phyloP scores from a whole-genome alignment of 2,797 vertebrate species.

The Malacoctenus gilli region DNA sequence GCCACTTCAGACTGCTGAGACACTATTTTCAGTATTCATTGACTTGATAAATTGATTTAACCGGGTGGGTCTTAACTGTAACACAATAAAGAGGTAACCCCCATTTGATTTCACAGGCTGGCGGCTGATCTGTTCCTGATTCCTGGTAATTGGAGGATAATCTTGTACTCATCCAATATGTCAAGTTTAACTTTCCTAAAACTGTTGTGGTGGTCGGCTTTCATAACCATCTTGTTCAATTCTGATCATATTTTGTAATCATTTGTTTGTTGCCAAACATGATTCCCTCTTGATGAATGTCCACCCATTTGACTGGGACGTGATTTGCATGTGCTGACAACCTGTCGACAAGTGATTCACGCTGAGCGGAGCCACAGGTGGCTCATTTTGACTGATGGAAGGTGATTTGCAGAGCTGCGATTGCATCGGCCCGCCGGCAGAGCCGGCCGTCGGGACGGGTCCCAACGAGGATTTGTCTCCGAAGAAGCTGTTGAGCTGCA shows the following conservation, averaged over 20 bases:
- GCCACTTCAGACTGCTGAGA: constrained; percentile 52
- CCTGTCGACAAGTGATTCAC: constrained; percentile 46
- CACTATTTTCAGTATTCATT: constrained; percentile 35
- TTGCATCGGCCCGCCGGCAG: constrained; percentile 45
- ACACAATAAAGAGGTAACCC: constrained; percentile 16
- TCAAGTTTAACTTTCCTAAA: constrained; percentile 4
- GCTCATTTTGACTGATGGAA: constrained; percentile 56
- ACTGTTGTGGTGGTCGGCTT: constrained; percentile 17
- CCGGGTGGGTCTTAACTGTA: constrained; percentile 27
- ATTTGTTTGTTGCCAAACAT: not conserved
- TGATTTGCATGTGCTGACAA: constrained; percentile 59
- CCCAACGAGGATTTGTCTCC: constrained; percentile 23
- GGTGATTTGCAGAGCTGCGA: constrained; percentile 60
- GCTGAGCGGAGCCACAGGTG: constrained; percentile 44
- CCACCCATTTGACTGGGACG: constrained; percentile 38
- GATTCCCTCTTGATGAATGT: constrained; percentile 42
- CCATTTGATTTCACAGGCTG: constrained; percentile 11
- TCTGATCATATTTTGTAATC: constrained; percentile 47
- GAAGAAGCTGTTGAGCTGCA: constrained; percentile 27
- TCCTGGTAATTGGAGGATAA: no score
- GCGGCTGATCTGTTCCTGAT: constrained; percentile 11
- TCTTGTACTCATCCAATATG: no score
- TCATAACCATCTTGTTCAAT: constrained; percentile 21
- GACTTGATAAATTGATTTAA: constrained; percentile 33
- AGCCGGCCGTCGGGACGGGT: constrained; percentile 52